Conservation (phyloP, 1,140 invertebrate genomes). For the Drosophila repleta region DNA sequence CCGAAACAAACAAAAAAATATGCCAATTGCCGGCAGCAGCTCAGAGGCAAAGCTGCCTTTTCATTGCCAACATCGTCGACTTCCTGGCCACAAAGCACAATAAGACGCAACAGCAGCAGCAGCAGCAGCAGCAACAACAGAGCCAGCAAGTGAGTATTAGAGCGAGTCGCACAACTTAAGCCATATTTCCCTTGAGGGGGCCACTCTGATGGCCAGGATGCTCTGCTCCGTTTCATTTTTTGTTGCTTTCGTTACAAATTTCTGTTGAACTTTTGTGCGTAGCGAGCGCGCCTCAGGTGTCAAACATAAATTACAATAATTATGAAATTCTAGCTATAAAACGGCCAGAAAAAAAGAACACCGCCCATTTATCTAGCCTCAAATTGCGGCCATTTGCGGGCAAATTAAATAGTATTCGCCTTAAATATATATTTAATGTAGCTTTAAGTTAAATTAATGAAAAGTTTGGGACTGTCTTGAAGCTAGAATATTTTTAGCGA, state of each 20-base stretch:
- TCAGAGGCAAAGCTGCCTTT: conserved; percentile 47
- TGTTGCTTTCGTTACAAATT: conserved; percentile 32
- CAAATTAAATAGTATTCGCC: not conserved
- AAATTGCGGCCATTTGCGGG: not conserved
- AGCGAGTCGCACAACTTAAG: conserved; percentile 50
- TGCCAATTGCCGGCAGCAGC: conserved; percentile 46
- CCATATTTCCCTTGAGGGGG: conserved; percentile 42
- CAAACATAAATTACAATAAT: conserved; percentile 78
- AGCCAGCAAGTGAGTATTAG: conserved; percentile 27
- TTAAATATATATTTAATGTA: not conserved
- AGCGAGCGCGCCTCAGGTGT: conserved; percentile 72
- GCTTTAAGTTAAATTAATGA: no score
- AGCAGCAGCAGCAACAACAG: conserved; percentile 22
- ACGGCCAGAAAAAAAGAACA: conserved; percentile 25
- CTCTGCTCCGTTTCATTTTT: not conserved
- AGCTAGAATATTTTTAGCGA: no score
- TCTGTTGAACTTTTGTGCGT: conserved; percentile 57
- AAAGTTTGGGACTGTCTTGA: no score
- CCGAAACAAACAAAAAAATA: conserved; percentile 27
- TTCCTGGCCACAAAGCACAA: conserved; percentile 50
- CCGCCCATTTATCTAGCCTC: conserved; percentile 19
- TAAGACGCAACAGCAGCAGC: conserved; percentile 16
- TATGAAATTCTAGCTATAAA: conserved; percentile 69
- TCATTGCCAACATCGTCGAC: conserved; percentile 51
- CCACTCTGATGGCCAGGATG: not conserved